Base-by-base conservation (phyloP, 2,113 vertebrate species). In the Tretioscincus oriximinensis region DNA sequence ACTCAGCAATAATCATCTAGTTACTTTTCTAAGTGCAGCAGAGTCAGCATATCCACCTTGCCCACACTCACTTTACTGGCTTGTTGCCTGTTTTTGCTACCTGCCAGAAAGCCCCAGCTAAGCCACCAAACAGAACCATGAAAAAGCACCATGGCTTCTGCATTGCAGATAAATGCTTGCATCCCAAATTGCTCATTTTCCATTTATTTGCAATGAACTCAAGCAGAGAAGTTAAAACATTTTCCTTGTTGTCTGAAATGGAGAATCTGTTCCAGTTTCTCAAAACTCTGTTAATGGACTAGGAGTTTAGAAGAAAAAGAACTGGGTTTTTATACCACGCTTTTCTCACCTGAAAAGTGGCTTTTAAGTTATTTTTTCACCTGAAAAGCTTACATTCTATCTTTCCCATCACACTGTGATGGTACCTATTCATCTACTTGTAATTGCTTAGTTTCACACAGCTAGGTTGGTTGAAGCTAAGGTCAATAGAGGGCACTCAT, bases 101-200 rank as follows among this genome's bases (percentile, higher is more conserved):
- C 21, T 81, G 72, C 80, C 63, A 75, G 28, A 41, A 72, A 74
- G 74, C 64, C 47, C 47, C 71, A 81, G 54, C 71, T 28, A 21
- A 67, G 60, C 64, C 45, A 28, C 80, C 72, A 61, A 28, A 75
- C 60, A 75, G 67, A 67, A 68, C 18, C 49, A 75, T 67, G 66
- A n/a, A 81, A 68, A 41, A 61, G 67, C 68, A 76, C 73, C 51
- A 28, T 24, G 54, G 51, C n/a, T 74, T 74, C 65, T 47, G 35
- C 65, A 31, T 29, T 61, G 51, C 65, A 81, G 64, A 8, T 61
- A 67, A 9, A 60, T 58, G 51, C 73, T 61, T 76, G 26, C 26
- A 61, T 81, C 73, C 20, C 72, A 60, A 60, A 61, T 66, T 18
- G 51, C 64, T 61, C 64, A 75, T 76, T 69, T 81, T 81, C 18